phyloP scores from a whole-genome alignment of 2,797 vertebrate species.

The Pampus argenteus region DNA sequence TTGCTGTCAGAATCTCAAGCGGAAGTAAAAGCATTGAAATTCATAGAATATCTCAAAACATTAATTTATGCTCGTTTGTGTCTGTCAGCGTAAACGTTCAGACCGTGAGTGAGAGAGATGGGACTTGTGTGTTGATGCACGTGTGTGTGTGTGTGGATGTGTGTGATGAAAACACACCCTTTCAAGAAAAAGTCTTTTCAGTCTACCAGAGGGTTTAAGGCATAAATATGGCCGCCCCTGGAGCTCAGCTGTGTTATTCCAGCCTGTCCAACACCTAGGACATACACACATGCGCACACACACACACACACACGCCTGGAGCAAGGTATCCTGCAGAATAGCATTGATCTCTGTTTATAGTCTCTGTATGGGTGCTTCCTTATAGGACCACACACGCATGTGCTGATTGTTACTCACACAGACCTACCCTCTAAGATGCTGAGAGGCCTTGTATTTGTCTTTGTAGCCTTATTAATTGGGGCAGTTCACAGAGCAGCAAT shows the following conservation, averaged over 20 bases:
- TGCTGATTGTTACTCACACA: constrained; percentile 60
- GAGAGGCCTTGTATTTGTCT: constrained; percentile 64
- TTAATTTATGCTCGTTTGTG: constrained; percentile 65
- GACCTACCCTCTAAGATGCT: constrained; percentile 43
- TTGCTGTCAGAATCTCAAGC: constrained; percentile 68
- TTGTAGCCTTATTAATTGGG: constrained; percentile 65
- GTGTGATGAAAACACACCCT: constrained; percentile 62
- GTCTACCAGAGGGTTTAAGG: constrained; percentile 60
- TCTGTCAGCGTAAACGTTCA: constrained; percentile 51
- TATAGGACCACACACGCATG: constrained; percentile 79
- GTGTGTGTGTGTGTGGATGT: constrained; percentile 15
- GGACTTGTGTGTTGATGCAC: neutral
- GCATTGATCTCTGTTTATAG: constrained; percentile 81
- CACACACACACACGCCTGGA: constrained; percentile 69
- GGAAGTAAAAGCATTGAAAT: constrained; percentile 75
- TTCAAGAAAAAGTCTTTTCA: constrained; percentile 56
- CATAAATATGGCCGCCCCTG: constrained; percentile 74
- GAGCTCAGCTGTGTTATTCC: constrained; percentile 81
- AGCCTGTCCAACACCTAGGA: constrained; percentile 71
- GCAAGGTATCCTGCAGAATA: constrained; percentile 78
- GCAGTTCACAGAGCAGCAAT: constrained; percentile 46
- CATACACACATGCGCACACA: constrained; percentile 45
- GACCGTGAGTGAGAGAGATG: constrained; percentile 7
- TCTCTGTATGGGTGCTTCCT: constrained; percentile 80
- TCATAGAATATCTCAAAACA: constrained; percentile 72